phyloP scores from a whole-genome alignment of 2,888 invertebrate genomes.

The Troides aeacus region DNA sequence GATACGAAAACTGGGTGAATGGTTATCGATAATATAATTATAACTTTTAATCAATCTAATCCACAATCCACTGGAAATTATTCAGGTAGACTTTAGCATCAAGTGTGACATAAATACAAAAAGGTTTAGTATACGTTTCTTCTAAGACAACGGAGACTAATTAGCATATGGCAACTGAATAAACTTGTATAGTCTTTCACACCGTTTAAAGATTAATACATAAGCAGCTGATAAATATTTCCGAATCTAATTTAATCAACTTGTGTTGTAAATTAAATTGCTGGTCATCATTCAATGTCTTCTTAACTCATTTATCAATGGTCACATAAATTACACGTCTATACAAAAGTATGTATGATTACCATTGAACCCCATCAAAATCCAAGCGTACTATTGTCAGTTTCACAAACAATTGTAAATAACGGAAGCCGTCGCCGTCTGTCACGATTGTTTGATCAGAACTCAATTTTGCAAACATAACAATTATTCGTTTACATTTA shows the following conservation, averaged over 20 bases:
- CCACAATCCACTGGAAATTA: too few relatives aligned
- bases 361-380: constrained; percentile 4
- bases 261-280: not conserved
- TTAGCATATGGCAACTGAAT: too few relatives aligned
- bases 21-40: too few relatives aligned
- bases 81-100: too few relatives aligned
- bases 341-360: not conserved
- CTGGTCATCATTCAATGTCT: not conserved
- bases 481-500: not conserved
- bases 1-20: too few relatives aligned
- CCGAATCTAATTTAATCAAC: not conserved
- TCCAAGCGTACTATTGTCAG: not conserved
- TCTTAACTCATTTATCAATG: constrained; percentile 1
- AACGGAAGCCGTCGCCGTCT: constrained; percentile 1
- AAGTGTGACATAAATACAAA: too few relatives aligned
- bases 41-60: too few relatives aligned
- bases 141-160: too few relatives aligned
- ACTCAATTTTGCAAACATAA: constrained; percentile 13
- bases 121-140: too few relatives aligned
- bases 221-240: not conserved
- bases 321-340: not conserved
- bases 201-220: not conserved
- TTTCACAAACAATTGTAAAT: constrained; percentile 7
- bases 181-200: not conserved
- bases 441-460: constrained; percentile 3